Base-by-base conservation (phyloP, 2,113 vertebrate genomes). In the Istiophorus platypterus region DNA sequence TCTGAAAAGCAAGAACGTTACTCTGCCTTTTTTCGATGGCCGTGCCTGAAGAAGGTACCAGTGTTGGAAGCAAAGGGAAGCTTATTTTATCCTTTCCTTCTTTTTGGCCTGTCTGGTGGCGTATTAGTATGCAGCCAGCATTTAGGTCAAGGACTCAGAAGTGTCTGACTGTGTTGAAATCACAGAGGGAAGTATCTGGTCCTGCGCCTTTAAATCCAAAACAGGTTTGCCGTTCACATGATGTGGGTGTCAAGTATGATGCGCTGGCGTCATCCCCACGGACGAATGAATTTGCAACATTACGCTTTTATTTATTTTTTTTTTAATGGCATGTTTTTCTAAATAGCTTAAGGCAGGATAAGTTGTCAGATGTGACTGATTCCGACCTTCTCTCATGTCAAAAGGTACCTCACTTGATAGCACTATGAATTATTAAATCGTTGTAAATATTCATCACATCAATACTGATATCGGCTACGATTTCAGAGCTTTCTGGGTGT, bases 371-470 rank as follows among this genome's bases (percentile, higher is more conserved):
- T 34, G 3, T 22, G 63, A 31, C 56, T 39, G 62, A 71, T 22
- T n/a, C 39, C 2, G 7, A 67, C 34, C 62, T 41, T 65, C 69
- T 69, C 75, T 77, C 70, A 51, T 76, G 79, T 87, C 80, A 56
- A 72, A 82, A 39, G 64, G 84, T 91, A 87, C 88, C 81, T 90
- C 86, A 83, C 62, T 76, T n/a, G 76, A 88, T 81, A 52, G 65
- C 72, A 77, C 52, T 74, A 78, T 80, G 72, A 88, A 82, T 86
- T 80, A 82, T 85, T 81, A 17, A 72, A 69, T 29, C 64, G 62
- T 29, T 91, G 89, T 91, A 86, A 89, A 89, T 92, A 89, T 89
- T 83, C 61, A 85, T 89, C 20, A n/a, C 59, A 45, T 84, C 37
- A 45, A 61, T 79, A 73, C 41, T 57, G 67, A 80, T 73, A 41